These are phyloP conservation scores for Baccha elongata DNA, from an alignment of 2,888 invertebrate genomes.

Conservation along the genomic window DNA sequence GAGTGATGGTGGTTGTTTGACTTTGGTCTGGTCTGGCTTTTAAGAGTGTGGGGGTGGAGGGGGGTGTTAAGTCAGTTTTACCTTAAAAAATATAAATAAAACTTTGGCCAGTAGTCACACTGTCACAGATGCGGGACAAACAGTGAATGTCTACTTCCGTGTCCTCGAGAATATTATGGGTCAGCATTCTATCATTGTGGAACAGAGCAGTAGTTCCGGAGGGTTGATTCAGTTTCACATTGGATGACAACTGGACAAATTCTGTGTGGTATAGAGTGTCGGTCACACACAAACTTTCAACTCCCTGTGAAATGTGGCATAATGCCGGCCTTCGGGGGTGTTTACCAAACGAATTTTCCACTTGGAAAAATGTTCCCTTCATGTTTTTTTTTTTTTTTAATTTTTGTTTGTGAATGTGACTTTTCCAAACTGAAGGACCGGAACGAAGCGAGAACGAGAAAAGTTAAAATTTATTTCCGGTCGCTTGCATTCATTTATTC, in stretches of 20 bases:
- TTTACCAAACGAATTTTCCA: slow-evolving; percentile 69
- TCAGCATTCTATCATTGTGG: not conserved
- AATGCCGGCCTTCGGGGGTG: slow-evolving; percentile 48
- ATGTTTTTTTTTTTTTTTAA: slow-evolving; percentile 13
- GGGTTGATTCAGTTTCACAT: slow-evolving; percentile 23
- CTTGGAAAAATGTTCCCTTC: slow-evolving; percentile 49
- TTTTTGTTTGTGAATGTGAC: not conserved
- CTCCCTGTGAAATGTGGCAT: slow-evolving; percentile 41
- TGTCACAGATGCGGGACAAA: slow-evolving; percentile 39
- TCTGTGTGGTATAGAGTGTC: slow-evolving; percentile 69
- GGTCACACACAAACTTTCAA: slow-evolving; percentile 69
- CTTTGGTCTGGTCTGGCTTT: slow-evolving; percentile 9
- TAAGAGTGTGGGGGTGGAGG: slow-evolving; percentile 13
- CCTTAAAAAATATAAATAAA: slow-evolving; percentile 66
- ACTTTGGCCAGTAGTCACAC: slow-evolving; percentile 36
- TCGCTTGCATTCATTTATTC: slow-evolving; percentile 71
- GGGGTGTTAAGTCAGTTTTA: slow-evolving; percentile 50
- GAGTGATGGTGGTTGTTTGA: slow-evolving; percentile 26
- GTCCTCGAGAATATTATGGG: slow-evolving; percentile 50
- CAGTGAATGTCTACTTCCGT: slow-evolving; percentile 27
- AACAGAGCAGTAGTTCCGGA: slow-evolving; percentile 54
- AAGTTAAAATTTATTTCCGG: slow-evolving; percentile 74
- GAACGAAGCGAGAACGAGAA: slow-evolving; percentile 43
- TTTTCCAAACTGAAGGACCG: slow-evolving; percentile 37
- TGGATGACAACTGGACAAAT: slow-evolving; percentile 71